phyloP scores from a whole-genome alignment of 2,888 invertebrate genomes.

The Cosmia trapezina region DNA sequence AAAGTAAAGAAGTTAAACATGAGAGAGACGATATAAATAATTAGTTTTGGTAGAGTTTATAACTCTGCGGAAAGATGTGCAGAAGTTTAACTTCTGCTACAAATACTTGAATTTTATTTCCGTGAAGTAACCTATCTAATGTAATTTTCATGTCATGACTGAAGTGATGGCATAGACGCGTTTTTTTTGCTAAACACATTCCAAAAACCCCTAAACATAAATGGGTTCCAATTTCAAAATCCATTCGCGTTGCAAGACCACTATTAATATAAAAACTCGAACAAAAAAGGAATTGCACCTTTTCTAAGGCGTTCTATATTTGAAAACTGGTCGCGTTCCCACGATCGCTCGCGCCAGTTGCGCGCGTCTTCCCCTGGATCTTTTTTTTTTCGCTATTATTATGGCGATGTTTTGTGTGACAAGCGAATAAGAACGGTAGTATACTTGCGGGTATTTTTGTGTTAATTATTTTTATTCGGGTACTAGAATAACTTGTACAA shows the following conservation, averaged over 20 bases:
- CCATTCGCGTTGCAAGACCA: conserved; percentile 79
- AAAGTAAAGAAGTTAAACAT: not conserved
- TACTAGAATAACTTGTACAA: conserved; percentile 9
- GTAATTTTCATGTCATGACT: conserved; percentile 22
- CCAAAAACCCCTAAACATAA: conserved; percentile 67
- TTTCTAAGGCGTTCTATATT: conserved; percentile 89
- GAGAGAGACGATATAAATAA: no score
- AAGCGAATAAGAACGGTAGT: conserved; percentile 74
- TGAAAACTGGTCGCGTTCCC: conserved; percentile 89
- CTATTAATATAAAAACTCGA: conserved; percentile 84
- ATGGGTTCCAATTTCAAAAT: conserved; percentile 82
- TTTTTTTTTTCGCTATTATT: conserved; percentile 80
- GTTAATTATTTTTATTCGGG: conserved; percentile 43
- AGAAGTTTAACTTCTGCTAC: not conserved
- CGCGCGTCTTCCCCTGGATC: conserved; percentile 83
- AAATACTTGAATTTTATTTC: not conserved
- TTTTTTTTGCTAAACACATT: conserved; percentile 60
- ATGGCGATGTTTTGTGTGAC: conserved; percentile 83
- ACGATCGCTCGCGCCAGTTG: conserved; percentile 90
- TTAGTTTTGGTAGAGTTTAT: not conserved
- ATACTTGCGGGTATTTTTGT: conserved; percentile 62
- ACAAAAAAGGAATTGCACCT: conserved; percentile 89
- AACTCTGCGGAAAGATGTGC: not conserved
- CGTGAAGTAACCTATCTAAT: not conserved
- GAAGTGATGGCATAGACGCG: conserved; percentile 52